Conservation (phyloP, 2,113 vertebrate genomes). For the Poeciliopsis occidentalis region DNA sequence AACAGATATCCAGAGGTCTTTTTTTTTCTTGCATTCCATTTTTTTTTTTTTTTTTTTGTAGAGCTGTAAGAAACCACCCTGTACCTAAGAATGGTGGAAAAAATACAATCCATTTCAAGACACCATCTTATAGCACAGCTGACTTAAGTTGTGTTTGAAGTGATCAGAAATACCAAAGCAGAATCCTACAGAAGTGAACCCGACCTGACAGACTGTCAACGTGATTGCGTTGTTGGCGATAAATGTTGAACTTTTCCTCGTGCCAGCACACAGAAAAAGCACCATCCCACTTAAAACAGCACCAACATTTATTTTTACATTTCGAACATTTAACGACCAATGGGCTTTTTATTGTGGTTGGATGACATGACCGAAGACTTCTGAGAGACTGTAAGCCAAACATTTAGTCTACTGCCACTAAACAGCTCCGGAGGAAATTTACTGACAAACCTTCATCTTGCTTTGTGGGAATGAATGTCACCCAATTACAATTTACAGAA, state of each 20-base stretch:
- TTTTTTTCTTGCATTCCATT: neutral
- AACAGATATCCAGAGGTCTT: neutral
- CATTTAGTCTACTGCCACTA: neutral
- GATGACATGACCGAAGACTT: neutral
- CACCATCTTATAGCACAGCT: neutral
- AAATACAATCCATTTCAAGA: too few species aligned
- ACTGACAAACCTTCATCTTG: neutral
- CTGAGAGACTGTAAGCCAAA: neutral
- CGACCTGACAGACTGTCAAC: neutral
- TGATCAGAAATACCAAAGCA: neutral
- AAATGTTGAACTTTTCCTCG: neutral
- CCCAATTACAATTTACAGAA: constrained; percentile 28
- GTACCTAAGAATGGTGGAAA: too few species aligned
- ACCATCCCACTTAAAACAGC: neutral
- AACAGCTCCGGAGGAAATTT: neutral
- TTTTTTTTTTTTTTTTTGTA: neutral
- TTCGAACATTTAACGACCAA: neutral
- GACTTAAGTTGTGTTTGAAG: neutral
- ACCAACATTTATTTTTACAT: neutral
- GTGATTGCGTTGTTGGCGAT: neutral
- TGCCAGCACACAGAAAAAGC: neutral
- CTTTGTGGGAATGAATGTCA: constrained; percentile 3
- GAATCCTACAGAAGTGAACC: neutral
- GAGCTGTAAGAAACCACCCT: neutral
- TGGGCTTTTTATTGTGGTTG: neutral